A percentile compares a stretch with the other conserved stretches of the same genome.
Conservation (phyloP, 1,140 invertebrate species). For the Oreohelix idahoensis region DNA sequence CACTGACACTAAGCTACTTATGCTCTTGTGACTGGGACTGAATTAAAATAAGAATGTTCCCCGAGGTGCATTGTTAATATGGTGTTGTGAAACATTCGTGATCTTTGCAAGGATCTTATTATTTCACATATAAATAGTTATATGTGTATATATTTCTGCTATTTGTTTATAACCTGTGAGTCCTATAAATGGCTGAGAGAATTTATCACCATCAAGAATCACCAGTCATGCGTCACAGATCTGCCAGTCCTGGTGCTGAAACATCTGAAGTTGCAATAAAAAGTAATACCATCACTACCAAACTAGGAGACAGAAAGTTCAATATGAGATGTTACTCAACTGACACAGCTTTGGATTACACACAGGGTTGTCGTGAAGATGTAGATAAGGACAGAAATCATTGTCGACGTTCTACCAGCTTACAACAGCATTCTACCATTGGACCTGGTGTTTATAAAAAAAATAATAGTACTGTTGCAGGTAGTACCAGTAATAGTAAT, state of each 20-base stretch:
- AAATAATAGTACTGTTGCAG: not conserved
- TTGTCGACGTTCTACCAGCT: constrained; percentile 26
- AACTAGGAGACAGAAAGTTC: constrained; percentile 11
- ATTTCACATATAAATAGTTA: not conserved
- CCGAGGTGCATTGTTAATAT: not conserved
- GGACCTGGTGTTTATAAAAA: constrained; percentile 15
- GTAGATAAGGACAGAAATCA: not conserved
- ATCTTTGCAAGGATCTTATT: not conserved
- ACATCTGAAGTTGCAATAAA: not conserved
- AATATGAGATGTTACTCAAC: constrained; percentile 16
- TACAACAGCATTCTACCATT: constrained; percentile 33
- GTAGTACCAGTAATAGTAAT: not conserved
- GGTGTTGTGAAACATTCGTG: not conserved
- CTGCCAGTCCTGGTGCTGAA: not conserved
- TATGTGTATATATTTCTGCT: not conserved
- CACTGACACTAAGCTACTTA: too few relatives aligned
- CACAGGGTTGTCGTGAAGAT: constrained; percentile 25
- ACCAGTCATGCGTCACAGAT: not conserved
- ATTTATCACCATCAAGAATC: not conserved
- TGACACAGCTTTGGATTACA: constrained; percentile 29
- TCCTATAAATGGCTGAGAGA: not conserved
- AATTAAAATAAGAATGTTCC: not conserved
- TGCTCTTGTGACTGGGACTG: too few relatives aligned
- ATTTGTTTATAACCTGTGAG: not conserved
- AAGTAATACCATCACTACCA: not conserved